Percentiles rank a stretch among this genome's conserved stretches.
Evolutionary conservation across 2,113 vertebrate species (phyloP).

Genomic region (Indicator indicator): DNA sequence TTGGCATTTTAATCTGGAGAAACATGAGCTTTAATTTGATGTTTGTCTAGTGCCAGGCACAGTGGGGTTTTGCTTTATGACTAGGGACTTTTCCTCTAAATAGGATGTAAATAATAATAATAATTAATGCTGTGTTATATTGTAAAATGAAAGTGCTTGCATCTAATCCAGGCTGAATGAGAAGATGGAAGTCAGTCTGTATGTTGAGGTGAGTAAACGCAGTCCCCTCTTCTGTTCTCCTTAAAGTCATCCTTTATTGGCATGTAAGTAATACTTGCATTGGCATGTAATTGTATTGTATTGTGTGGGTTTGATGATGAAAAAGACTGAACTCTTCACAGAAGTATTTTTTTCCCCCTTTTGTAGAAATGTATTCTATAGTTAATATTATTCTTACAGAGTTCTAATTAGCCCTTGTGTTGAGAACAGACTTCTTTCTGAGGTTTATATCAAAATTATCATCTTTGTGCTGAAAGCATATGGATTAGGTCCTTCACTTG

Average conservation of each 20-base stretch:
- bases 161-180: background rate
- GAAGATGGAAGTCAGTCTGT: background rate
- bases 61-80: background rate
- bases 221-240: background rate
- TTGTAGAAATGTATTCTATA: background rate
- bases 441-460: background rate
- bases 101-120: background rate
- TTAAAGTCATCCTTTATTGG: background rate
- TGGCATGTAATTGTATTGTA: too few species aligned
- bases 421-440: background rate
- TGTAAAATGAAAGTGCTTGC: background rate
- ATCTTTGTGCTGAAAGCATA: background rate
- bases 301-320: background rate
- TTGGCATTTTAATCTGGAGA: background rate
- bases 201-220: background rate
- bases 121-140: background rate
- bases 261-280: background rate
- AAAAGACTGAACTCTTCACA: background rate
- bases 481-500: background rate
- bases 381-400: background rate
- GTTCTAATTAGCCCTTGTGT: background rate
- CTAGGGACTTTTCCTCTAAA: background rate
- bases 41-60: background rate
- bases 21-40: background rate
- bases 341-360: background rate